A percentile compares a stretch with the other conserved stretches of the same genome.
Conservation (phyloP, 2,888 invertebrate genomes). For the Philaethria dido region DNA sequence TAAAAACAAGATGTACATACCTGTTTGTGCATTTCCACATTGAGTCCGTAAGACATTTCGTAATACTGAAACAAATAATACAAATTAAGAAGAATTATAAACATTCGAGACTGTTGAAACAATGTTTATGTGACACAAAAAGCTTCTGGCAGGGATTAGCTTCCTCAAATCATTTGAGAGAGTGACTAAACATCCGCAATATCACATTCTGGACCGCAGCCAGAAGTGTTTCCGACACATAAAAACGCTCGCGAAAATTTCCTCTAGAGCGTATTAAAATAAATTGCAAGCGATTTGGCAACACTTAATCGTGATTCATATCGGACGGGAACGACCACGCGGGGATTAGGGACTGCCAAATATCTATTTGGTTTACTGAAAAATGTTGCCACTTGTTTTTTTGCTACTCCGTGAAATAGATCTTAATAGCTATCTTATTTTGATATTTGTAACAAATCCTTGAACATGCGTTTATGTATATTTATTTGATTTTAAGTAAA, state of each 20-base stretch:
- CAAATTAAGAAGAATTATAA: slow-evolving; percentile 58
- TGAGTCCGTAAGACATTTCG: slow-evolving; percentile 98
- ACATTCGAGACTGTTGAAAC: slow-evolving; percentile 52
- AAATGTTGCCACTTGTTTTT: slow-evolving; percentile 46
- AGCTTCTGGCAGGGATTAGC: slow-evolving; percentile 78
- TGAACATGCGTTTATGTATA: not conserved
- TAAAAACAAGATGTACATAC: slow-evolving; percentile 78
- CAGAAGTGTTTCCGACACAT: slow-evolving; percentile 83
- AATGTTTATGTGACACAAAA: slow-evolving; percentile 68
- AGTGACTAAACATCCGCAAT: slow-evolving; percentile 81
- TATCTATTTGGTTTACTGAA: slow-evolving; percentile 62
- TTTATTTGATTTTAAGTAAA: not conserved
- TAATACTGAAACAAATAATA: slow-evolving; percentile 93
- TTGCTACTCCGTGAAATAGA: slow-evolving; percentile 29
- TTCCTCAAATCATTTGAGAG: slow-evolving; percentile 78
- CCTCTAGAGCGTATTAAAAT: slow-evolving; percentile 81
- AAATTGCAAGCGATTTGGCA: slow-evolving; percentile 83
- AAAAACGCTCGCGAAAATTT: slow-evolving; percentile 81
- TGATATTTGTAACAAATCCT: slow-evolving; percentile 16
- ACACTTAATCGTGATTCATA: slow-evolving; percentile 83
- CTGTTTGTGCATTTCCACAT: slow-evolving; percentile 99
- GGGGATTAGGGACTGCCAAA: slow-evolving; percentile 76
- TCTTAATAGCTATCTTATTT: slow-evolving; percentile 34
- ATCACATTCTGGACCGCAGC: slow-evolving; percentile 72
- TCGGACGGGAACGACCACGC: slow-evolving; percentile 73